Evolutionary conservation across 1,140 invertebrate genomes (phyloP).

Genomic region (Calliopsis andreniformis): DNA sequence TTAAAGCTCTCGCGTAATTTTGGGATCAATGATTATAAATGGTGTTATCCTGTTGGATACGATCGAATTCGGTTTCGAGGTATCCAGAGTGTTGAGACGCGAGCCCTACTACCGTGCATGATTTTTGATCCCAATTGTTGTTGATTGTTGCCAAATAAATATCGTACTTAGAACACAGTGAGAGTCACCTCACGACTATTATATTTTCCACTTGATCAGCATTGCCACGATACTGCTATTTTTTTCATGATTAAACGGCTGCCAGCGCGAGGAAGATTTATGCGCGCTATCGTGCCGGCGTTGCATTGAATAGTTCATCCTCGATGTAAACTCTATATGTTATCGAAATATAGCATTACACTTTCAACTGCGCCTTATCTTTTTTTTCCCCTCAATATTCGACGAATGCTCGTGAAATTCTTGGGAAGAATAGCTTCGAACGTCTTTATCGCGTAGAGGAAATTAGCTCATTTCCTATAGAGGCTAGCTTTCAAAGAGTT

Average conservation of each 20-base stretch:
- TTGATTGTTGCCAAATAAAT: constrained; percentile 81
- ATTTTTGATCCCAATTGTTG: constrained; percentile 76
- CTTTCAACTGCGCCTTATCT: constrained; percentile 52
- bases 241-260: constrained; percentile 73
- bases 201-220: constrained; percentile 77
- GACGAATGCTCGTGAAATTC: not conserved
- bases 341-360: constrained; percentile 77
- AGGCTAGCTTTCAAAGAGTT: not conserved
- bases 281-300: constrained; percentile 62
- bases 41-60: constrained; percentile 1
- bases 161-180: constrained; percentile 55
- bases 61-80: too few species aligned
- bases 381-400: not conserved
- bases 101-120: constrained; percentile 34
- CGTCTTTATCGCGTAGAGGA: not conserved
- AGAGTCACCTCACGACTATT: constrained; percentile 57
- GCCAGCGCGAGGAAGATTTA: constrained; percentile 51
- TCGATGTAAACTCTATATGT: constrained; percentile 79
- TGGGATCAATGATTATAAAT: constrained; percentile 57
- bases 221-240: constrained; percentile 74
- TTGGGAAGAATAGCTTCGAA: not conserved
- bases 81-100: too few species aligned
- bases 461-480: not conserved
- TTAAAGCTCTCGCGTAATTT: constrained; percentile 42
- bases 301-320: constrained; percentile 74